Evolutionary conservation across 2,113 vertebrate genomes (phyloP).

Genomic region (Calyptommatus sinebrachiatus): DNA sequence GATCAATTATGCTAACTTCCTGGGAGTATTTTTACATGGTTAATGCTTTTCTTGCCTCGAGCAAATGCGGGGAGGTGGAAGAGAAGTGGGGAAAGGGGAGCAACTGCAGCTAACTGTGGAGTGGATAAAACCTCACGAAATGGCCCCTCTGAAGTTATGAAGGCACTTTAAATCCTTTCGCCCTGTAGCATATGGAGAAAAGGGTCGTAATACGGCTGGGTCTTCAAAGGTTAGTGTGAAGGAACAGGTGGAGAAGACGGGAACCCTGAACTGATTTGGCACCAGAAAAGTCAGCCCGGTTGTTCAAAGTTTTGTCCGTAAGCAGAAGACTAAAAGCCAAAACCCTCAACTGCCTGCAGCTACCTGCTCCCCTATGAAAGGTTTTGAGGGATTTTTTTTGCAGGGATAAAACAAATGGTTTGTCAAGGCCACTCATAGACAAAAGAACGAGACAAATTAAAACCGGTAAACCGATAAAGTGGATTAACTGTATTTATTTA

Average conservation of each 20-base stretch:
- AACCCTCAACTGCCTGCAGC: not conserved
- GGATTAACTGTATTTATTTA: too few species aligned
- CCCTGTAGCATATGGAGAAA: not conserved
- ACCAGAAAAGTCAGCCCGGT: not conserved
- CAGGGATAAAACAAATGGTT: too few species aligned
- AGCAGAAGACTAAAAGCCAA: not conserved
- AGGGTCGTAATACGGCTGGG: too few species aligned
- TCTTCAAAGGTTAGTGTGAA: not conserved
- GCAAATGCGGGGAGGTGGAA: not conserved
- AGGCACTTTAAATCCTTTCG: not conserved
- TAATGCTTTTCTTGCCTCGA: slow-evolving; percentile 17
- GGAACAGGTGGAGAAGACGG: not conserved
- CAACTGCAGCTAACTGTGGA: not conserved
- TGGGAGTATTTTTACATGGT: slow-evolving; percentile 17
- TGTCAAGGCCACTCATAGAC: too few species aligned
- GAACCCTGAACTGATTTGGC: not conserved
- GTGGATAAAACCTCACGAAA: not conserved
- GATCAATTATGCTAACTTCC: slow-evolving; percentile 19
- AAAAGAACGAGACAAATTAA: too few species aligned
- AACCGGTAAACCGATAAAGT: too few species aligned
- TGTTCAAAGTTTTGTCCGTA: not conserved
- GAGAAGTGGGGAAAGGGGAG: not conserved
- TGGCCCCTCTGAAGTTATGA: not conserved
- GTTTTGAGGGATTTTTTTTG: not conserved
- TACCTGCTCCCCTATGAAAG: too few species aligned